Percentiles rank a stretch among this genome's conserved stretches.
Evolutionary conservation across 2,113 vertebrate species (phyloP).

Genomic region (Ranitomeya imitator): DNA sequence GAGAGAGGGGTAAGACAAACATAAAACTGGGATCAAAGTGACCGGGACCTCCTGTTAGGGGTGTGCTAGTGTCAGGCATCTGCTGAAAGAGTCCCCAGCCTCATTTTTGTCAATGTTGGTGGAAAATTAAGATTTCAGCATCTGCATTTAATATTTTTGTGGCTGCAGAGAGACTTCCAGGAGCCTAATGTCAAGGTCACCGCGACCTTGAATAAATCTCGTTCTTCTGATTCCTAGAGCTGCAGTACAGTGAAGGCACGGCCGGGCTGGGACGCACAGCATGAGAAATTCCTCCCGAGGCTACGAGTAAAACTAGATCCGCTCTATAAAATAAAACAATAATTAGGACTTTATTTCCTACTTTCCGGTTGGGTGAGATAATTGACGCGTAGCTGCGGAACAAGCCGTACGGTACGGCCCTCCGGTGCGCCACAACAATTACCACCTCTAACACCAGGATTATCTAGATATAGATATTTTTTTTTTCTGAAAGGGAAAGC

Average conservation of each 20-base stretch:
- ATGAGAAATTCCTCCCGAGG: background rate
- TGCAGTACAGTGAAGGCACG: background rate
- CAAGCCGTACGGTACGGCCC: background rate
- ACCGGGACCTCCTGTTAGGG: too few relatives aligned
- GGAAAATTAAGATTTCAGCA: background rate
- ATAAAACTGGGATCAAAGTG: too few relatives aligned
- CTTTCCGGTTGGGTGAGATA: background rate
- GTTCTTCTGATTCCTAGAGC: background rate
- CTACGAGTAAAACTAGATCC: background rate
- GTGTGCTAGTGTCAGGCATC: background rate
- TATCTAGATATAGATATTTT: background rate
- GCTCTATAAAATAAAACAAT: background rate
- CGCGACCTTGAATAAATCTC: background rate
- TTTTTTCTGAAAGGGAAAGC: conserved; percentile 7
- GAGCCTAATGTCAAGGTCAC: background rate
- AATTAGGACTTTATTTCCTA: background rate
- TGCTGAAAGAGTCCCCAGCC: background rate
- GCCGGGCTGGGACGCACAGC: background rate
- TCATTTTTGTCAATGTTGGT: too few relatives aligned
- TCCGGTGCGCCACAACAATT: background rate
- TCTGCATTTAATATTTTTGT: background rate
- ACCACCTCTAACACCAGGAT: background rate
- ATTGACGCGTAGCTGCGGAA: background rate
- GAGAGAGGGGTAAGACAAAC: too few relatives aligned
- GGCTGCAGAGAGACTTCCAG: background rate